These are phyloP conservation scores for Rhinopomastus cyanomelas DNA, from an alignment of 2,113 vertebrate genomes.

Conservation along the genomic window DNA sequence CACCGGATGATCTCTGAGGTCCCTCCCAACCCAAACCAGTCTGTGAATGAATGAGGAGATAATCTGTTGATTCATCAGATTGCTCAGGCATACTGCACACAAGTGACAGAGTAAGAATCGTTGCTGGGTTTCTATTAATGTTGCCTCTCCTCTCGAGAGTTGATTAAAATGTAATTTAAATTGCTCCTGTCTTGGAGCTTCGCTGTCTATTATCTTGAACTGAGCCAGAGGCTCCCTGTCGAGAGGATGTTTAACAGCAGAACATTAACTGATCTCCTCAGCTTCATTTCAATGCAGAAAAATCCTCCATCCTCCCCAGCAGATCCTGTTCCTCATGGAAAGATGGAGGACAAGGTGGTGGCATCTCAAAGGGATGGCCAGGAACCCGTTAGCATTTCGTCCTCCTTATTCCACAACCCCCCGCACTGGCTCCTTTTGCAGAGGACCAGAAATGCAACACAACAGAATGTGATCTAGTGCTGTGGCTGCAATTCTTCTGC, in stretches of 20 bases:
- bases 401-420: not conserved
- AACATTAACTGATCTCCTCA: not conserved
- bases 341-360: slow-evolving; percentile 7
- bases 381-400: not conserved
- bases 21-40: too few relatives aligned
- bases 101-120: slow-evolving; percentile 30
- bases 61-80: slow-evolving; percentile 44
- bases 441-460: not conserved
- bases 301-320: not conserved
- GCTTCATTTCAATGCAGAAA: not conserved
- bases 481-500: not conserved
- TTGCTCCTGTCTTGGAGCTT: slow-evolving; percentile 29
- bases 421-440: not conserved
- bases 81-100: slow-evolving; percentile 23
- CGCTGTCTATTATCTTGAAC: slow-evolving; percentile 42
- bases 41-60: slow-evolving; percentile 15
- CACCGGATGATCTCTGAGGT: too few relatives aligned
- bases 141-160: slow-evolving; percentile 37
- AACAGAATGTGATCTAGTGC: slow-evolving; percentile 8
- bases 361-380: not conserved
- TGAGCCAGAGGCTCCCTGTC: not conserved
- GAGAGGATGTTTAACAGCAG: slow-evolving; percentile 28
- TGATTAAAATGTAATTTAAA: slow-evolving; percentile 68
- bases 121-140: slow-evolving; percentile 47
- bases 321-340: not conserved